phyloP scores from a whole-genome alignment of 2,113 vertebrate genomes.

The Mustela nigripes region DNA sequence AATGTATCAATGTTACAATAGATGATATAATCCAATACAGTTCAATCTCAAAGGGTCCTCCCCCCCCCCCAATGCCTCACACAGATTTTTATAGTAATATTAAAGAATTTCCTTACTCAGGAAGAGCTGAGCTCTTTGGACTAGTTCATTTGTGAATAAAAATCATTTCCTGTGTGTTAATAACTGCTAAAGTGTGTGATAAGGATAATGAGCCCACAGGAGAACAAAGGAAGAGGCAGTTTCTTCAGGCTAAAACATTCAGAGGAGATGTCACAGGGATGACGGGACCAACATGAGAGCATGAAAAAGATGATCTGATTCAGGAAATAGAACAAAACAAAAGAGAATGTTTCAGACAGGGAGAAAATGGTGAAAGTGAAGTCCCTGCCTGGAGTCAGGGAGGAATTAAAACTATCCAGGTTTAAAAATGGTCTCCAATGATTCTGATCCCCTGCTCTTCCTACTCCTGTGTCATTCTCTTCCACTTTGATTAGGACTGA shows the following conservation, averaged over 20 bases:
- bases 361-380: neutral
- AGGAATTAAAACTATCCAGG: neutral
- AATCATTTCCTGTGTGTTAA: neutral
- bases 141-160: slow-evolving; percentile 12
- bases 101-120: slow-evolving; percentile 36
- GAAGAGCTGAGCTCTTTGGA: slow-evolving; percentile 20
- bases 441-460: neutral
- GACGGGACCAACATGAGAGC: neutral
- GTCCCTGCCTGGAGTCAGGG: neutral
- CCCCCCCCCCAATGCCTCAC: neutral
- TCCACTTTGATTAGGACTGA: neutral
- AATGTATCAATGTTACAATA: neutral
- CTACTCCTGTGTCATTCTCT: neutral
- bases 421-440: neutral
- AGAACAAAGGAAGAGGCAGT: neutral
- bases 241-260: slow-evolving; percentile 2
- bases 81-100: slow-evolving; percentile 4
- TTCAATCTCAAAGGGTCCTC: neutral
- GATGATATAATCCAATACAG: neutral
- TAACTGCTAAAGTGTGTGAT: neutral
- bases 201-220: slow-evolving; percentile 5
- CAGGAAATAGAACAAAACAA: neutral
- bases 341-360: neutral
- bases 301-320: neutral
- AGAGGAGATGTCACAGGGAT: neutral